These are phyloP conservation scores for Poeciliopsis gracilis DNA, from an alignment of 2,797 vertebrate species.

Conservation along the genomic window DNA sequence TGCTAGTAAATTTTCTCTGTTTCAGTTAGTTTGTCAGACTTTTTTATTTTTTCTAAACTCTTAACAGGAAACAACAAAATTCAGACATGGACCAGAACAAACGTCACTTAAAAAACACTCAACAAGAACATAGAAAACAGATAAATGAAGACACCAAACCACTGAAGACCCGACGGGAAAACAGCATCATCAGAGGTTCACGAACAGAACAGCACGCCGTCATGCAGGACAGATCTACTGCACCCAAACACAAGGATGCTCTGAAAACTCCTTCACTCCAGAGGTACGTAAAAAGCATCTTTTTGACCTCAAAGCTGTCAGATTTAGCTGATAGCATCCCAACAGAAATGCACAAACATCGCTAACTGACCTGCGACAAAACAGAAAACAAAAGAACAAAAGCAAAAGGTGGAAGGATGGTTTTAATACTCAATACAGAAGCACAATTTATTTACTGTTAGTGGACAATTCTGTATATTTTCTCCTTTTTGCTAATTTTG, in stretches of 20 bases:
- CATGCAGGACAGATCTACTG: slow-evolving; percentile 84
- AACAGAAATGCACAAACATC: slow-evolving; percentile 40
- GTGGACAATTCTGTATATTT: not conserved
- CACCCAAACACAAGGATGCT: slow-evolving; percentile 37
- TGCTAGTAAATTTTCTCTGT: too few species aligned
- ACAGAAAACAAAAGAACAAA: slow-evolving; percentile 23
- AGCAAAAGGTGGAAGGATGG: not conserved
- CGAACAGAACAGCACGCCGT: slow-evolving; percentile 9
- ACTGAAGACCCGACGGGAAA: not conserved
- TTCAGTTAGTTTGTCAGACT: too few species aligned
- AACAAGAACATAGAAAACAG: slow-evolving; percentile 19
- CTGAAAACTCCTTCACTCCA: not conserved
- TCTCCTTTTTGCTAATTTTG: not conserved
- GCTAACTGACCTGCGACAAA: not conserved
- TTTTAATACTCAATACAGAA: not conserved
- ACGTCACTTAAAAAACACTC: slow-evolving; percentile 34
- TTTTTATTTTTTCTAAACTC: too few species aligned
- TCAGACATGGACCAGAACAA: slow-evolving; percentile 12
- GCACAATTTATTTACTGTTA: not conserved
- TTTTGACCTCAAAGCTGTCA: not conserved
- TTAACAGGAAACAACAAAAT: slow-evolving; percentile 15
- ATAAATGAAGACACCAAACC: not conserved
- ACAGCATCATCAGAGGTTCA: not conserved
- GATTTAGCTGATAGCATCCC: slow-evolving; percentile 4
- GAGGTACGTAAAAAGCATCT: not conserved